Evolutionary conservation across 2,888 invertebrate genomes (phyloP).

Genomic region (Hydroisotoma schaefferi): DNA sequence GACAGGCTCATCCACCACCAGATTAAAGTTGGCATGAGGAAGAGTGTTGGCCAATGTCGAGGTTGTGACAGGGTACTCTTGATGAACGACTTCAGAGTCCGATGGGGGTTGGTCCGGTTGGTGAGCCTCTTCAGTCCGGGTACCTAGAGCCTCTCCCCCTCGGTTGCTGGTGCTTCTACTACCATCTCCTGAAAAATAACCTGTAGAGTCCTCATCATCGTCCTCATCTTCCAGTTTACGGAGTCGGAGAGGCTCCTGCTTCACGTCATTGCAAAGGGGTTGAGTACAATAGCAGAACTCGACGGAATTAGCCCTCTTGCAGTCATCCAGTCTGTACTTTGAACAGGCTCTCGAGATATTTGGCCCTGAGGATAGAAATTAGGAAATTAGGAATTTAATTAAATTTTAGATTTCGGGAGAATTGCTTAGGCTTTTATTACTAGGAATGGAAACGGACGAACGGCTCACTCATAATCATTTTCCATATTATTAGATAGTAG

Average conservation of each 20-base stretch:
- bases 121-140: not conserved
- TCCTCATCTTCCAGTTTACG: not conserved
- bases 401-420: no score
- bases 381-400: no score
- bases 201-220: conserved; percentile 1
- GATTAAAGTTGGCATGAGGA: conserved; percentile 1
- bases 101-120: not conserved
- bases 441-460: no score
- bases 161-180: not conserved
- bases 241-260: conserved; percentile 16
- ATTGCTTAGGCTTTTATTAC: no score
- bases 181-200: not conserved
- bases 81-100: conserved; percentile 3
- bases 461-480: no score
- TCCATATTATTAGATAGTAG: no score
- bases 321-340: conserved; percentile 34
- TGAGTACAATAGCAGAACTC: conserved; percentile 46
- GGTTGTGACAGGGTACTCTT: not conserved
- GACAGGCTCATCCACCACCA: no score
- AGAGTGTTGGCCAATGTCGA: not conserved
- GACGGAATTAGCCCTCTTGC: conserved; percentile 43
- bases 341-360: conserved; percentile 43
- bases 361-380: conserved; percentile 26
- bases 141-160: not conserved
- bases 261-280: conserved; percentile 39